Evolutionary conservation across 1,140 invertebrate species (phyloP).

Genomic region (Asobara japonica): DNA sequence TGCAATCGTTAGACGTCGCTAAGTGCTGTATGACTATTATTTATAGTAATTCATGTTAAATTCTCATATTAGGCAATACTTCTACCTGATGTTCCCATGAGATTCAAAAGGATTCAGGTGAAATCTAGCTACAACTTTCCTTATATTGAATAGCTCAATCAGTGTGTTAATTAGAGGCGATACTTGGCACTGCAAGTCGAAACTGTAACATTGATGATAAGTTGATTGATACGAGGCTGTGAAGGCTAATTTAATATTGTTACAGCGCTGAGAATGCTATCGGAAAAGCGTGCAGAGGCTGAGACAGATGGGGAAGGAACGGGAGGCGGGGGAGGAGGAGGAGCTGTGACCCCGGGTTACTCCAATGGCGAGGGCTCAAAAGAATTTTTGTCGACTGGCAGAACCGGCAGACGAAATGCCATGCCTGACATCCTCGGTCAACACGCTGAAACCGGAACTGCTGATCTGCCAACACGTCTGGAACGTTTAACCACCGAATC

Average conservation of each 20-base stretch:
- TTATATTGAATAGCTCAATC: not conserved
- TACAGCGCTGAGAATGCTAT: slow-evolving; percentile 59
- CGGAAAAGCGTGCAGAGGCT: slow-evolving; percentile 52
- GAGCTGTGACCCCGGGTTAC: slow-evolving; percentile 50
- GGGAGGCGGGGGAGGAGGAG: slow-evolving; percentile 39
- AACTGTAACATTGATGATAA: not conserved
- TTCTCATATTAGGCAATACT: too few species aligned
- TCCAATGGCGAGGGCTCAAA: slow-evolving; percentile 61
- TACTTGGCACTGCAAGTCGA: not conserved
- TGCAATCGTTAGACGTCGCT: too few species aligned
- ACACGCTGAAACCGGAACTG: slow-evolving; percentile 73
- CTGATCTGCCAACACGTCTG: slow-evolving; percentile 75
- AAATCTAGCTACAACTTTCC: not conserved
- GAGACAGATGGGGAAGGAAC: slow-evolving; percentile 46
- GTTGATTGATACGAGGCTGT: not conserved
- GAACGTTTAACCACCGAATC: slow-evolving; percentile 72
- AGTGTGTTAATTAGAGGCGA: not conserved
- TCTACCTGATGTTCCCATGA: too few species aligned
- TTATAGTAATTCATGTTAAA: too few species aligned
- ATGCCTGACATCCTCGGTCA: slow-evolving; percentile 78
- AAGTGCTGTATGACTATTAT: too few species aligned
- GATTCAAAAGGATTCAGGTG: too few species aligned
- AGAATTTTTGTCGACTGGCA: slow-evolving; percentile 81
- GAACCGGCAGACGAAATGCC: slow-evolving; percentile 82
- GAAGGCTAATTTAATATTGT: slow-evolving; percentile 29